Evolutionary conservation across 2,113 vertebrate species (phyloP).

Genomic region (Meles meles): DNA sequence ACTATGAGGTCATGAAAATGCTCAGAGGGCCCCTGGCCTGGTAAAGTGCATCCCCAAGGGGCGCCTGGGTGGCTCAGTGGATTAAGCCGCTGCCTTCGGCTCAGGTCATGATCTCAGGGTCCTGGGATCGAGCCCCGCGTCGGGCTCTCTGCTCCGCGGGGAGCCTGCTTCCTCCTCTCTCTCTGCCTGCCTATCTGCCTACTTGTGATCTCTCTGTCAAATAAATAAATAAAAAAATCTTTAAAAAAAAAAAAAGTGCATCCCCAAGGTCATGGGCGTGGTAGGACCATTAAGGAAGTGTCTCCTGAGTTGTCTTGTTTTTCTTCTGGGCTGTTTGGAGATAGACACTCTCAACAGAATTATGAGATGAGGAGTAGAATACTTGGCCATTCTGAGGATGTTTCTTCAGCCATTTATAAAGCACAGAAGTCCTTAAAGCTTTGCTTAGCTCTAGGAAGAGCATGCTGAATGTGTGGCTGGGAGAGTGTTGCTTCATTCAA

Average conservation of each 20-base stretch:
- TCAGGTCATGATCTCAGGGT: no score
- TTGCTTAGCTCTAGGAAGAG: neutral
- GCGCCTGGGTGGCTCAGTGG: no score
- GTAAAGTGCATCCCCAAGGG: neutral
- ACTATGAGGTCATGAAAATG: neutral
- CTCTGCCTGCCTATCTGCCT: no score
- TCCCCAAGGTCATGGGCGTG: neutral
- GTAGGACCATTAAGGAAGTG: neutral
- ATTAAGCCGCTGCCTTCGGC: no score
- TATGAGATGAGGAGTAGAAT: neutral
- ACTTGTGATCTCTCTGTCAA: no score
- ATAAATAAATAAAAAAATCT: no score
- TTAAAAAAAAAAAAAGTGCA: no score
- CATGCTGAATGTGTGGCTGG: neutral
- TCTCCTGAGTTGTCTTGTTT: neutral
- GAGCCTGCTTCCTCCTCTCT: no score
- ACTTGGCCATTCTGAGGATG: neutral
- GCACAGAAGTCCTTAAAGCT: neutral
- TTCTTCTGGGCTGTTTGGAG: neutral
- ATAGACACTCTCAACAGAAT: neutral
- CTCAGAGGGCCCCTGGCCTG: neutral
- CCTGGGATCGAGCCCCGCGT: no score
- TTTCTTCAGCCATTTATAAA: neutral
- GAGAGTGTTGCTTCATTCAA: accelerated
- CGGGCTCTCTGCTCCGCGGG: no score